Evolutionary conservation across 2,888 invertebrate genomes (phyloP), one percentile per base, ranked within the genome.

Genomic region (Melanophora roralis): DNA sequence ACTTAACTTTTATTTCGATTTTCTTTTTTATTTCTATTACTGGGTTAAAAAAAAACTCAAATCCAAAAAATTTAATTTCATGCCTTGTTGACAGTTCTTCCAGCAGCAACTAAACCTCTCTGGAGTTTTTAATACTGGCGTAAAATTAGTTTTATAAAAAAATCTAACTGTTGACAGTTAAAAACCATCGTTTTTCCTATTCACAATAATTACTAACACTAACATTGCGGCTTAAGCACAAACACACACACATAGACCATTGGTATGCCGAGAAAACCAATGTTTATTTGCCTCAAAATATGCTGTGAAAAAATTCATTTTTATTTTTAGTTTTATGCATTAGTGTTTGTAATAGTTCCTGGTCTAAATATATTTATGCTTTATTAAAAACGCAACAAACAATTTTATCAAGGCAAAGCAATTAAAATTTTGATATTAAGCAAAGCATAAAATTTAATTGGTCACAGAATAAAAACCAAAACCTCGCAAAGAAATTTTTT

Each of bases 391-490:
- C 23, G 40, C 55, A 49, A 45, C 6, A 67, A 51, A 45, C 43
- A 38, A 43, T 64, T 55, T 45, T 27, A 27, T 36, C 11, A 23
- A 62, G 53, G n/a, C 57, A 6, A 43, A 45, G 69, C 74, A 79
- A 75, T 79, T 79, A 79, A 75, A 79, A 74, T 79, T 60, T 65
- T 51, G 69, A 75, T 53, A 75, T 79, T 79, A 65, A 79, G 59
- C 74, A 53, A 74, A 75, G 79, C 79, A 74, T 79, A 75, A 74
- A 74, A 75, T 60, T 79, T 71, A 79, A 79, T 79, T 79, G 79
- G 65, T 71, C 79, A 55, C 78, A 73, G 68, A 73, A 69, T 23
- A 9, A 23, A 62, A 55, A 16, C 6, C 27, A 27, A 27, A 27
- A 5, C 3, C 3, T 5, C 27, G 27, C 6, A 27, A 27, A 3